phyloP scores from a whole-genome alignment of 53 echinoderm and acorn worm genomes.

The Paracentrotus lividus region DNA sequence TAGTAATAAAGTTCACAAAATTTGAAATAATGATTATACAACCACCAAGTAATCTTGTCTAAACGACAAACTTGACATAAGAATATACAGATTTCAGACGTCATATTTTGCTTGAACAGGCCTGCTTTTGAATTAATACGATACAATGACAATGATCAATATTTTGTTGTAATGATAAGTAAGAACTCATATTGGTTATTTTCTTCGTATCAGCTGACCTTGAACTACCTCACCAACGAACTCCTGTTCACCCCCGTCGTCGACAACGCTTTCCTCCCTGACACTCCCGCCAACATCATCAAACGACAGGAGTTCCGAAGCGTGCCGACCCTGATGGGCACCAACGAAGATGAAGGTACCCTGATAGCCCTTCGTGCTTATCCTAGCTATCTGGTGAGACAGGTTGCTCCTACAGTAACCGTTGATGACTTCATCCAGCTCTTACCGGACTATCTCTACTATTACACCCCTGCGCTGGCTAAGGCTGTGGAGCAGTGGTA shows the following conservation, averaged over 20 bases:
- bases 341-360: conserved; percentile 83
- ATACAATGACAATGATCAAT: too few species aligned
- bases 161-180: too few species aligned
- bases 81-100: too few species aligned
- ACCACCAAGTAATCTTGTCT: too few species aligned
- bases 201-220: conserved; percentile 18
- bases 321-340: conserved; percentile 74
- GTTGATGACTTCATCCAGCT: conserved; percentile 45
- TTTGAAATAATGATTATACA: too few species aligned
- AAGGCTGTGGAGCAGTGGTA: conserved; percentile 78
- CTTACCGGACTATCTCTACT: conserved; percentile 61
- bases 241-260: conserved; percentile 71
- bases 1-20: too few species aligned
- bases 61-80: too few species aligned
- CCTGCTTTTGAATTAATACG: too few species aligned
- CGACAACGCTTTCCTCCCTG: conserved; percentile 77
- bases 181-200: background rate
- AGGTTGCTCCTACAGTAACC: conserved; percentile 59
- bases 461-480: conserved; percentile 66
- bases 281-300: conserved; percentile 73
- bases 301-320: conserved; percentile 70
- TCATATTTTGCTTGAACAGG: too few species aligned
- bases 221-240: conserved; percentile 26
- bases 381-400: conserved; percentile 57
- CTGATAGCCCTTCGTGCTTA: conserved; percentile 75